Base-by-base conservation (phyloP, 1,140 invertebrate genomes). In the Diploscapter pachys region DNA sequence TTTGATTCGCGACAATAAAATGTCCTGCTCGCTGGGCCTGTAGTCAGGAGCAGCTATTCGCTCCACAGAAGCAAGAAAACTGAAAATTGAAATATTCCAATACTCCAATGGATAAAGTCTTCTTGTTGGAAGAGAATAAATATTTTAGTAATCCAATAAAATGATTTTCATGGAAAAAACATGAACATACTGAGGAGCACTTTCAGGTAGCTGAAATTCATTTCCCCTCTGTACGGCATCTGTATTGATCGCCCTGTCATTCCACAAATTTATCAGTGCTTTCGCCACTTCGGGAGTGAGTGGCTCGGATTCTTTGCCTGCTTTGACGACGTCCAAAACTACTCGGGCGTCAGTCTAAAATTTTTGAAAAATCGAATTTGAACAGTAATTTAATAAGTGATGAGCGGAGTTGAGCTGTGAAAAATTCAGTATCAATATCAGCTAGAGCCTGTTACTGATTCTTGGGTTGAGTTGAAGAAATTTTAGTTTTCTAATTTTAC, bases 11-110 rank as follows among this genome's bases (percentile, higher is more conserved):
- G 94, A 94, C 87, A 95, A 91, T 80, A 98, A 90, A 88, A 98
- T 96, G 89, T 98, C 95, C 89, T 97, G 95, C 89, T 96, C 92
- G 82, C 93, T 94, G 78, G 95, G 95, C 87, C 95, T 90, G 89
- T 97, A 97, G 89, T 94, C 91, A 84, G 90, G 90, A 84, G 90
- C 90, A 85, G 93, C 92, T 85, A 97, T 94, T 88, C 94, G 91
- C 88, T 96, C 93, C 87, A 98, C 92, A 89, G 93, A 92, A 90
- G 93, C 93, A 66, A 85, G 77, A 61, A 85, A 85, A 75, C 83
- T 85, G 64, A 73, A 85, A 83, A 9, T 94, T 90, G 95, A 95
- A 89, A 93, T 91, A 31, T 94, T 93, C 90, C 93, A 90, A 86
- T 94, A 93, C 87, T 93, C 91, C 81, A 95, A 31, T 31, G 31